A percentile compares a stretch with the other conserved stretches of the same genome.
Conservation (phyloP, 2,797 vertebrate species). For the Onychomys torridus region DNA sequence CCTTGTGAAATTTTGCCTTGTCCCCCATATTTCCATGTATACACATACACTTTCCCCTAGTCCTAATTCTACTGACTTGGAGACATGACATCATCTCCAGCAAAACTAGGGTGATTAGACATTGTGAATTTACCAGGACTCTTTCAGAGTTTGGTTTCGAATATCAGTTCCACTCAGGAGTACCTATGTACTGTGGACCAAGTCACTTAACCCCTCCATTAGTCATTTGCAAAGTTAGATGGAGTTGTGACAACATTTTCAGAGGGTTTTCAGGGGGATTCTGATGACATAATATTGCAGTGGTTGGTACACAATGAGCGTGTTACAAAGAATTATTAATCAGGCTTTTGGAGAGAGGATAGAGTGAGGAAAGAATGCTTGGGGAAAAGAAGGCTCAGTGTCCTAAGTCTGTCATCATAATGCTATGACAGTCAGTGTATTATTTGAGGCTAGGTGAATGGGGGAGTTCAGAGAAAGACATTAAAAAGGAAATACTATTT, state of each 20-base stretch:
- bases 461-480: background rate
- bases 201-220: background rate
- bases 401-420: background rate
- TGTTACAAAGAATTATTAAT: background rate
- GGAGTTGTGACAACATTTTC: background rate
- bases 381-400: background rate
- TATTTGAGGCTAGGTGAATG: background rate
- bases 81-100: background rate
- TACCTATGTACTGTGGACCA: background rate
- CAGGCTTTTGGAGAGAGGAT: background rate
- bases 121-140: background rate
- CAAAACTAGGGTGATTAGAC: background rate
- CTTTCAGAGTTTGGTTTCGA: background rate
- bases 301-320: background rate
- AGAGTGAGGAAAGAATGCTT: background rate
- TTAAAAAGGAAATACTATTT: background rate
- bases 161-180: background rate
- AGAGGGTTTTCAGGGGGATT: background rate
- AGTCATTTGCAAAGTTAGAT: slow-evolving; percentile 40
- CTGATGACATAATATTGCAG: background rate
- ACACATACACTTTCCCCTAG: background rate
- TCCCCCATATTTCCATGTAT: background rate
- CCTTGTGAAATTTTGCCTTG: slow-evolving; percentile 38
- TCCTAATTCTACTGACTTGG: background rate
- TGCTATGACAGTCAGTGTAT: background rate